These are phyloP conservation scores for Hylia prasina DNA, from an alignment of 2,113 vertebrate genomes.

Conservation along the genomic window DNA sequence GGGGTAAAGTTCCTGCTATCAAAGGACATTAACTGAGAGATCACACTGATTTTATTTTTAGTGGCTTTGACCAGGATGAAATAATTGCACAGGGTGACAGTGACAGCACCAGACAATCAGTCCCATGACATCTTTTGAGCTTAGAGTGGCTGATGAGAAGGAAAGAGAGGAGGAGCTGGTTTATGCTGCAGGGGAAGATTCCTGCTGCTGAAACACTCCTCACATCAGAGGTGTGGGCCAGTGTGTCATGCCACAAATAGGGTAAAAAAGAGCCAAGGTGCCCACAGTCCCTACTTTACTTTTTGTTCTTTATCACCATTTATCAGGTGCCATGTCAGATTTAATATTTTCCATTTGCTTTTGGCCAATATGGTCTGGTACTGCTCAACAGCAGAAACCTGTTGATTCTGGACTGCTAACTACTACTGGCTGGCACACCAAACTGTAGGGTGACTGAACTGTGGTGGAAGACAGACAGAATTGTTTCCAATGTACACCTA, in stretches of 20 bases:
- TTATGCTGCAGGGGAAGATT: background rate
- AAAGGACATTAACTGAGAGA: background rate
- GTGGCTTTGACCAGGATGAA: background rate
- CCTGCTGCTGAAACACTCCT: background rate
- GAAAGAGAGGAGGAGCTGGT: background rate
- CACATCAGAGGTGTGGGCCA: background rate
- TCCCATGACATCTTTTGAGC: background rate
- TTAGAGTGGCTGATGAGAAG: background rate
- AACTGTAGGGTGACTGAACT: constrained; percentile 67
- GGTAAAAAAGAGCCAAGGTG: background rate
- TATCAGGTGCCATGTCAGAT: background rate
- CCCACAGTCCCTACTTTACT: background rate
- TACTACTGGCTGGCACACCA: constrained; percentile 60
- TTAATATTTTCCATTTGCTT: constrained; percentile 44
- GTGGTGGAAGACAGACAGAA: constrained; percentile 73
- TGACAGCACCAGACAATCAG: background rate
- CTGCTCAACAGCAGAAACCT: constrained; percentile 51
- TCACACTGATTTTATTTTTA: background rate
- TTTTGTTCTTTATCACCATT: constrained; percentile 12
- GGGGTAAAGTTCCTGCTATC: background rate
- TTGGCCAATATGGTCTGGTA: constrained; percentile 26
- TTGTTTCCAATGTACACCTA: constrained; percentile 78
- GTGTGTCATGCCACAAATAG: background rate
- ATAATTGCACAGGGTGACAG: background rate
- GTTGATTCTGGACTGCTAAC: constrained; percentile 71